A percentile compares a stretch with the other conserved stretches of the same genome.
These are phyloP conservation scores for Luffia ferchaultella DNA, from an alignment of 2,888 invertebrate genomes.

Conservation along the genomic window DNA sequence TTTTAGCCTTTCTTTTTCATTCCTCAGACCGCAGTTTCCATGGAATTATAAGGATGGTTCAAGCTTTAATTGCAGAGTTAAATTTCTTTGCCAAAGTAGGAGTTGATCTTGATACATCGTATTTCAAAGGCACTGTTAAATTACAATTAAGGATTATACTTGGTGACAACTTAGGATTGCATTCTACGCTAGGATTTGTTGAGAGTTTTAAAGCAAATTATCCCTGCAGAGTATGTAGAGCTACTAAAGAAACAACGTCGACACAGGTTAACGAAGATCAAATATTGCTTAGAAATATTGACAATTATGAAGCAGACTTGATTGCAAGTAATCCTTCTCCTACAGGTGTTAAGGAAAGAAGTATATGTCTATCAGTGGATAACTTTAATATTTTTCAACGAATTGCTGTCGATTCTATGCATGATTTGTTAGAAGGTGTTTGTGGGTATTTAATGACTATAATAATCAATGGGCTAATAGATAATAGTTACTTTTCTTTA, in stretches of 20 bases:
- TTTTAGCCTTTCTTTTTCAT: constrained; percentile 14
- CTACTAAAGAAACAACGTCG: constrained; percentile 7
- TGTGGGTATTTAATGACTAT: constrained; percentile 21
- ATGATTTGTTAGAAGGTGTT: constrained; percentile 22
- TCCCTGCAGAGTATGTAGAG: constrained; percentile 22
- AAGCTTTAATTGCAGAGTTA: constrained; percentile 14
- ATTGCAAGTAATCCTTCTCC: not conserved
- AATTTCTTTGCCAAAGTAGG: constrained; percentile 5
- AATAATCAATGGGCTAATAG: constrained; percentile 18
- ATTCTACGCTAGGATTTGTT: constrained; percentile 18
- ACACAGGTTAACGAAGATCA: constrained; percentile 3
- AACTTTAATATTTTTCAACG: constrained; percentile 22
- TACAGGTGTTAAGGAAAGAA: constrained; percentile 19
- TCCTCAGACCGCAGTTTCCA: constrained; percentile 11
- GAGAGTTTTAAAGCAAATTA: constrained; percentile 20
- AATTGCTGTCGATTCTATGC: constrained; percentile 24
- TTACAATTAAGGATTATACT: constrained; percentile 16
- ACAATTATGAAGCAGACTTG: constrained; percentile 4
- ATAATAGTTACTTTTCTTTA: constrained; percentile 5
- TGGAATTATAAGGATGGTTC: constrained; percentile 13
- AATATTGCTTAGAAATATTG: not conserved
- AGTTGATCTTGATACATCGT: constrained; percentile 1
- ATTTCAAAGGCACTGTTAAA: constrained; percentile 2
- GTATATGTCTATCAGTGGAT: constrained; percentile 17
- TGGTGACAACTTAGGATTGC: constrained; percentile 23